These are phyloP conservation scores for Drosophila anomelani DNA, from an alignment of 2,888 invertebrate genomes.

Conservation along the genomic window DNA sequence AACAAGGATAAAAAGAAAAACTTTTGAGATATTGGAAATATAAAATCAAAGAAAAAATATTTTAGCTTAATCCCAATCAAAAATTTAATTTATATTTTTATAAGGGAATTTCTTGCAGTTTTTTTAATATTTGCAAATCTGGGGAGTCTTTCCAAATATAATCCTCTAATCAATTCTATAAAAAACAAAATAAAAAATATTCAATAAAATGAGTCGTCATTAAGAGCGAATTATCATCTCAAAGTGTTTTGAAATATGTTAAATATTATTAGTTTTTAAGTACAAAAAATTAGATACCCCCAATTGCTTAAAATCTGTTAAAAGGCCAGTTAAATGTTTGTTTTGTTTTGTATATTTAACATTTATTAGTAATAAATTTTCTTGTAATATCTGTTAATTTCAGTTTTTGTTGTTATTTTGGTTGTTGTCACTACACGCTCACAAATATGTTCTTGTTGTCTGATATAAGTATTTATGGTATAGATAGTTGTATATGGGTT, in stretches of 20 bases:
- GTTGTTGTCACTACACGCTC: conserved; percentile 61
- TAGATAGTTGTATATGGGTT: conserved; percentile 24
- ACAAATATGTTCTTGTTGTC: conserved; percentile 71
- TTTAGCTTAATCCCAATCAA: no score
- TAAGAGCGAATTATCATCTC: no score
- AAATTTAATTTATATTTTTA: no score
- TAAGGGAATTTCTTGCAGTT: no score
- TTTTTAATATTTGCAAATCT: no score
- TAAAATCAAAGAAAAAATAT: no score
- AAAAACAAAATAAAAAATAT: no score
- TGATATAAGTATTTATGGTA: conserved; percentile 58
- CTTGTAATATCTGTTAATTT: conserved; percentile 56
- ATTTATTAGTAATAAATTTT: conserved; percentile 72
- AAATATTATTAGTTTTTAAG: no score
- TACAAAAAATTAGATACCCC: background rate
- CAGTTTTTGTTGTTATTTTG: conserved; percentile 40
- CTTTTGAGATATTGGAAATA: background rate
- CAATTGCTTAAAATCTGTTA: background rate
- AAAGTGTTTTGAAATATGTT: no score
- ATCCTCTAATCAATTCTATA: no score
- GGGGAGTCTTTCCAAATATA: no score
- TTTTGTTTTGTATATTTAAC: conserved; percentile 67
- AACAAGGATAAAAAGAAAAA: background rate
- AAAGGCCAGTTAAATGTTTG: background rate
- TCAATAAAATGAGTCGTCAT: no score